Conservation (phyloP, 2,888 invertebrate genomes). For the Thelaira solivaga region DNA sequence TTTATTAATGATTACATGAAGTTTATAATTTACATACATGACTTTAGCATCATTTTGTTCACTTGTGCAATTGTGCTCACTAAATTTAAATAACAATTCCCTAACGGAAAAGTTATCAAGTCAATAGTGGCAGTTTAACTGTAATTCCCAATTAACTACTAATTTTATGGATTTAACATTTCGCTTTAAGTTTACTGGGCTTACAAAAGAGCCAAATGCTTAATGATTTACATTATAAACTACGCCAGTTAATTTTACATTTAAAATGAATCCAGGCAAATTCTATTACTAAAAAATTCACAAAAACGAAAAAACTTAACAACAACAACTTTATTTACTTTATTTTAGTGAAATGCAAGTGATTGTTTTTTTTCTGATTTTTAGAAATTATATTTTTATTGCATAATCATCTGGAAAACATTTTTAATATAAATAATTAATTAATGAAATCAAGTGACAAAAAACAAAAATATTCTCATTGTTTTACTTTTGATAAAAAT, state of each 20-base stretch:
- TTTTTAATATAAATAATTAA: no score
- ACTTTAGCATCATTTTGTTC: not conserved
- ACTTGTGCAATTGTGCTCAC: no score
- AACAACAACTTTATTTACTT: slow-evolving; percentile 40
- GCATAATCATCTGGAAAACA: no score
- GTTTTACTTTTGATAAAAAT: no score
- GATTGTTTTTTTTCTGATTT: no score
- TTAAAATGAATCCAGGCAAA: slow-evolving; percentile 34
- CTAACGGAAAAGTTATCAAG: slow-evolving; percentile 38
- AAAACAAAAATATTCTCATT: no score
- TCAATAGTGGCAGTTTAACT: slow-evolving; percentile 25
- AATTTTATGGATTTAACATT: not conserved
- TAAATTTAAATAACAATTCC: not conserved
- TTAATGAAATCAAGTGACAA: no score
- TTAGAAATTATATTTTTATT: no score
- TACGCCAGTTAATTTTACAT: slow-evolving; percentile 43
- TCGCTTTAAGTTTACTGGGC: slow-evolving; percentile 2
- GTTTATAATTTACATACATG: not conserved
- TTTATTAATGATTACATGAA: no score
- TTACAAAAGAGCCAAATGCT: slow-evolving; percentile 26
- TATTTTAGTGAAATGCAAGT: slow-evolving; percentile 9
- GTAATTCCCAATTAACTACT: slow-evolving; percentile 5
- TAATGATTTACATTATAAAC: slow-evolving; percentile 54
- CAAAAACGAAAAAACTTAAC: slow-evolving; percentile 1
- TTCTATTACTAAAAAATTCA: not conserved